Evolutionary conservation across 2,113 vertebrate genomes (phyloP), one percentile per base, ranked within the genome.

Genomic region (Phoenicopterus ruber): DNA sequence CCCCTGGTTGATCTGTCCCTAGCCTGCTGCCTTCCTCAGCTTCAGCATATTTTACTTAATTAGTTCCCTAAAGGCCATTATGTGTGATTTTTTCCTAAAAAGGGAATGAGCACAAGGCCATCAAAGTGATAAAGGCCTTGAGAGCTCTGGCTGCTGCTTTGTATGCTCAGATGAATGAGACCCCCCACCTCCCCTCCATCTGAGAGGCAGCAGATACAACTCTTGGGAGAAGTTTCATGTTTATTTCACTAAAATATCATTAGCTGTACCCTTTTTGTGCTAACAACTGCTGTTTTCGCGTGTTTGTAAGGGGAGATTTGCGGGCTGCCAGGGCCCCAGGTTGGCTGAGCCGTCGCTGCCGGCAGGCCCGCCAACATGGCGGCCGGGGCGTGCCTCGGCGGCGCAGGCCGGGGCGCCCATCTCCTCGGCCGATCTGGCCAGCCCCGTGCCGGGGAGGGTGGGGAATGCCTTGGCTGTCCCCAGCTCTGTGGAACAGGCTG

Each of bases 271-370:
- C 9, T 17, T 32, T 70, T 5, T 10, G 32, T 20, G 2, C 17
- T 12, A 14, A 0, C 2, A 5, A 1, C 28, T 15, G 22, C 13
- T 34, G 1, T 15, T 62, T 38, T 19, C 0, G 2, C 1, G 7
- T 34, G 17, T 73, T 34, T 10, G 28, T 6, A 2, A 13, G 81
- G 79, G 34, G 2, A 0, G 32, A 12, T 42, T 4, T 28, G 62
- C 1, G 4, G 6, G 1, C 20, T 10, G 71, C 20, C 8, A 9
- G 46, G 2, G 8, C 16, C 17, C 28, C 9, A 2, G 31, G 49
- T 14, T 11, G 8, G 42, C 34, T 6, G 14, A 5, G 34, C 5
- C 6, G 4, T 61, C 9, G 2, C 40, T 28, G 42, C 40, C 0
- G 3, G 29, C 50, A 46, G 78, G 50, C 44, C 79, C 5, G 79